Evolutionary conservation across 2,797 vertebrate species (phyloP).

Genomic region (Heterohyrax brucei): DNA sequence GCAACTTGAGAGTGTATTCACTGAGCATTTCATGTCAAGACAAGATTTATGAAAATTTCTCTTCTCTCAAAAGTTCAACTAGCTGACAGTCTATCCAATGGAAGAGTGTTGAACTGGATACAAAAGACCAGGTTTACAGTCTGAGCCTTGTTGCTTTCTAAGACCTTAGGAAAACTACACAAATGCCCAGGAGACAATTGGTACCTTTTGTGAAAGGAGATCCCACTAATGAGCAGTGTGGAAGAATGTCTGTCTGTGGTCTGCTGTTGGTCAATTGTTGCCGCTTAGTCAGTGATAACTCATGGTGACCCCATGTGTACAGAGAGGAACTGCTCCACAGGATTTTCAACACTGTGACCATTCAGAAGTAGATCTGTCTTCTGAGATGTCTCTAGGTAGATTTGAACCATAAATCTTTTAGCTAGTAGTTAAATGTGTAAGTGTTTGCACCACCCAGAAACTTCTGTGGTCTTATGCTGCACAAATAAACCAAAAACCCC

Average conservation of each 20-base stretch:
- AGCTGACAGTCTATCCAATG: not conserved
- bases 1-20: constrained; percentile 24
- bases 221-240: not conserved
- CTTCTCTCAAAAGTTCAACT: not conserved
- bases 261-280: not conserved
- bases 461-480: not conserved
- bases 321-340: not conserved
- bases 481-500: not conserved
- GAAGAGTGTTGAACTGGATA: not conserved
- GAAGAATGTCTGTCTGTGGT: not conserved
- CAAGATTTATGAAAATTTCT: not conserved
- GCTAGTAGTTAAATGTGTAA: not conserved
- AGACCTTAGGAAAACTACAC: not conserved
- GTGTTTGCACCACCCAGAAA: not conserved
- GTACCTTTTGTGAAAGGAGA: not conserved
- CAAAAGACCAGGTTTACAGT: not conserved
- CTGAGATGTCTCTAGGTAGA: not conserved
- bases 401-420: not conserved
- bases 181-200: not conserved
- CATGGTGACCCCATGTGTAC: not conserved
- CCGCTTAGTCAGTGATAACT: not conserved
- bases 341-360: not conserved
- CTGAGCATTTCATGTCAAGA: constrained; percentile 69
- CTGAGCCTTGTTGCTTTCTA: not conserved
- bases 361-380: not conserved